Conservation (phyloP, 2,113 vertebrate genomes). For the Chlamydotis undulata region DNA sequence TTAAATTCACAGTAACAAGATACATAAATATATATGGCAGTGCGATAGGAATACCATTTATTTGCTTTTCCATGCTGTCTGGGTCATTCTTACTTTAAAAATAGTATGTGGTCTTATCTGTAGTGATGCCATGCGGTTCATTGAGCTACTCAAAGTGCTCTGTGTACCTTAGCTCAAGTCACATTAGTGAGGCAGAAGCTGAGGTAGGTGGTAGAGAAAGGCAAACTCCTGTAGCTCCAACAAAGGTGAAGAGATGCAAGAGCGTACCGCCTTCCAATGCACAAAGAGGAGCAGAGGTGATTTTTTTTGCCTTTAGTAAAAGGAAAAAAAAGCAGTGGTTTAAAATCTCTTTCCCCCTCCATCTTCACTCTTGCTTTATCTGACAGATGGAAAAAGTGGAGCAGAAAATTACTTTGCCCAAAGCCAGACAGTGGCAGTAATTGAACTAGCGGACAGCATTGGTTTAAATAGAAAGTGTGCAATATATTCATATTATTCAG, state of each 20-base stretch:
- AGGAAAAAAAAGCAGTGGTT: background rate
- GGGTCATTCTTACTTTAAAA: background rate
- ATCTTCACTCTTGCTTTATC: background rate
- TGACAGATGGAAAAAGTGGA: conserved; percentile 60
- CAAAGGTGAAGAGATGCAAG: background rate
- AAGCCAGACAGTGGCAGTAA: conserved; percentile 44
- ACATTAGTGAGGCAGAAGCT: background rate
- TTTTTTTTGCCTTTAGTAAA: background rate
- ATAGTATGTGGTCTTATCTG: background rate
- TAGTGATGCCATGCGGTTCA: background rate
- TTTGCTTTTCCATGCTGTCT: background rate
- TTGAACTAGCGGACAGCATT: background rate
- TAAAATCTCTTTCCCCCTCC: background rate
- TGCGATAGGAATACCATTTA: background rate
- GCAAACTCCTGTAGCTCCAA: background rate
- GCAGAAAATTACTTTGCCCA: conserved; percentile 62
- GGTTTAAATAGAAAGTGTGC: conserved; percentile 16
- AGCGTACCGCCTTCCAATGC: background rate
- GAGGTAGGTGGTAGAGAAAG: background rate
- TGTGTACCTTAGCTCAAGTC: background rate
- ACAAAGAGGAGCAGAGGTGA: background rate
- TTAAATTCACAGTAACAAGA: background rate
- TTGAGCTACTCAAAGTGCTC: background rate
- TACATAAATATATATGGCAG: background rate
- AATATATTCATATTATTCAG: background rate